Conservation (phyloP, 2,113 vertebrate species). For the Ciconia stormi region DNA sequence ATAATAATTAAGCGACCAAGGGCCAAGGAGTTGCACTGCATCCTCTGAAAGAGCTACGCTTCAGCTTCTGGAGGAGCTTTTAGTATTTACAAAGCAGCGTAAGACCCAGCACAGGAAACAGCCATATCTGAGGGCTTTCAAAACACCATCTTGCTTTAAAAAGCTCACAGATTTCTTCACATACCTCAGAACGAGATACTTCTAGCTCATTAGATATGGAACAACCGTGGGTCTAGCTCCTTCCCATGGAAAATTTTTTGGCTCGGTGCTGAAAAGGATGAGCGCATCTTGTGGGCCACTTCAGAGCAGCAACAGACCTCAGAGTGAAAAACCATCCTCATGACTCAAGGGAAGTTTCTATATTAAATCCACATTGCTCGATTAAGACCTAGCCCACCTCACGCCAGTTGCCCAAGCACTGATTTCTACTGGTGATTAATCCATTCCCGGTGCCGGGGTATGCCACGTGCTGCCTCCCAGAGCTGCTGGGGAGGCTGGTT, state of each 20-base stretch:
- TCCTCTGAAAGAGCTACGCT: neutral
- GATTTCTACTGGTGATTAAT: neutral
- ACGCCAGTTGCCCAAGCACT: neutral
- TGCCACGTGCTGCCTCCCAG: accelerated
- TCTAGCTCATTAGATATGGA: neutral
- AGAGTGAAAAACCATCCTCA: neutral
- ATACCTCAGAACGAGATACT: neutral
- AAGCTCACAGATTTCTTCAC: neutral
- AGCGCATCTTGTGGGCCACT: neutral
- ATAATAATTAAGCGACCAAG: neutral
- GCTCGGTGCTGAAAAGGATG: neutral
- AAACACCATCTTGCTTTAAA: neutral
- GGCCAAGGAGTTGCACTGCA: neutral
- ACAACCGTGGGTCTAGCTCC: neutral
- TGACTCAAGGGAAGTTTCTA: neutral
- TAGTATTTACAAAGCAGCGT: neutral
- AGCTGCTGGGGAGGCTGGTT: neutral
- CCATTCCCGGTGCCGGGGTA: neutral
- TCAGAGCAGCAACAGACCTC: neutral
- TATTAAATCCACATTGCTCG: accelerated
- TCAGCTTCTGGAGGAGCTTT: neutral
- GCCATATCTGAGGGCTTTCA: neutral
- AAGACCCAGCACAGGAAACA: neutral
- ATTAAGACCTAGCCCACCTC: neutral
- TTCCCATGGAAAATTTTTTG: neutral